Evolutionary conservation across 1,140 invertebrate genomes (phyloP).

Genomic region (Drosophila mojavensis): DNA sequence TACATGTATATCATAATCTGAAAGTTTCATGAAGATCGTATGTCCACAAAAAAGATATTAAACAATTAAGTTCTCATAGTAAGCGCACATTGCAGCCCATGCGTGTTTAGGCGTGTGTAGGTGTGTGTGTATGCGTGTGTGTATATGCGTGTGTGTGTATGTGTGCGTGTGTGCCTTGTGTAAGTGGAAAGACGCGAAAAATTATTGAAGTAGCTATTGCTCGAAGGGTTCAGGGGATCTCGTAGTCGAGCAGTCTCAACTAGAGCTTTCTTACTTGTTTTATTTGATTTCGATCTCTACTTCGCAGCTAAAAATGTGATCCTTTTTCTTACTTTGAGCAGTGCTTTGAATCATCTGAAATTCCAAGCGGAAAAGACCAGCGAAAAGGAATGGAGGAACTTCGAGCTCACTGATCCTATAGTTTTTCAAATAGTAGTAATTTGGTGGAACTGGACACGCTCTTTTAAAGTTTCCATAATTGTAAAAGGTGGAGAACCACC

Average conservation of each 20-base stretch:
- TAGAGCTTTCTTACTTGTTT: neutral
- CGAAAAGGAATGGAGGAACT: conserved; percentile 14
- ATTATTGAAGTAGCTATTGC: no score
- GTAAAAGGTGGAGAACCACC: conserved; percentile 30
- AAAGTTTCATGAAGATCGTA: no score
- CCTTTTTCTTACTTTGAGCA: neutral
- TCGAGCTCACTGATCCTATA: conserved; percentile 13
- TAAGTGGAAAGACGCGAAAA: no score
- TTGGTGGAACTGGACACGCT: conserved; percentile 27
- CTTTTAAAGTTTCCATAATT: conserved; percentile 34
- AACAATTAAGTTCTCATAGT: no score
- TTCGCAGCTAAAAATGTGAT: conserved; percentile 26
- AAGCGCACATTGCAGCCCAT: no score
- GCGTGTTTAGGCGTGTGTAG: no score
- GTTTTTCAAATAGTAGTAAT: conserved; percentile 28
- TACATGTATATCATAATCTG: no score
- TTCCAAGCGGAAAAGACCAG: conserved; percentile 30
- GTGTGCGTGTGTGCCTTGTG: no score
- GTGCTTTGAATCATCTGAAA: conserved; percentile 19
- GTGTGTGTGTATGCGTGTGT: no score
- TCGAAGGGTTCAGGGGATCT: rapidly evolving
- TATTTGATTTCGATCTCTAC: conserved; percentile 33
- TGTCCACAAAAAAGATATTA: no score
- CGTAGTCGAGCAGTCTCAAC: no score
- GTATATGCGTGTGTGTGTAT: no score